phyloP scores from a whole-genome alignment of 2,797 vertebrate species.

The Microhierax caerulescens region DNA sequence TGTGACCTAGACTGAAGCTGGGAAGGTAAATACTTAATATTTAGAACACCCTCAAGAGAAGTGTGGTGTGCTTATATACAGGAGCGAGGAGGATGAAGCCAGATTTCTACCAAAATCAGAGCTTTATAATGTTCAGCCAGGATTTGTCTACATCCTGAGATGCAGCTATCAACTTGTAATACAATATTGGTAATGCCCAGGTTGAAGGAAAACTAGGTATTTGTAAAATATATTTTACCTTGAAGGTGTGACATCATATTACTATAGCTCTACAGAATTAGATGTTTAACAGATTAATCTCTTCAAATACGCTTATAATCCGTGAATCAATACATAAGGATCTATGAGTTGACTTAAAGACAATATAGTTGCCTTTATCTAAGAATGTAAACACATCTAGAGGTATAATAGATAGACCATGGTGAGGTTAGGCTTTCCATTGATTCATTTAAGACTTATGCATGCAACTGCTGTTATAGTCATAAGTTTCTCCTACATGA shows the following conservation, averaged over 20 bases:
- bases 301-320: conserved; percentile 37
- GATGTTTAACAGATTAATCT: not conserved
- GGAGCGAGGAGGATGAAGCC: not conserved
- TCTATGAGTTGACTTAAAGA: not conserved
- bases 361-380: not conserved
- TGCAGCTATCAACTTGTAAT: not conserved
- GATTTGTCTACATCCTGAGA: not conserved
- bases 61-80: not conserved
- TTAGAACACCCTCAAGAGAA: not conserved
- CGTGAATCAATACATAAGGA: not conserved
- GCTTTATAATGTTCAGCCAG: not conserved
- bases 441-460: not conserved
- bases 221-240: not conserved
- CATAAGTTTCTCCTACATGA: not conserved
- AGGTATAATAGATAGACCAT: not conserved
- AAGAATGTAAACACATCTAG: conserved; percentile 26
- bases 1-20: not conserved
- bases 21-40: not conserved
- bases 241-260: not conserved
- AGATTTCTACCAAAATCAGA: not conserved
- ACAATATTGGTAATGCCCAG: not conserved
- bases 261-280: not conserved
- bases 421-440: not conserved
- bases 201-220: not conserved
- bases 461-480: not conserved